These are phyloP conservation scores for Eristalis arbustorum DNA, from an alignment of 2,888 invertebrate species.

Conservation along the genomic window DNA sequence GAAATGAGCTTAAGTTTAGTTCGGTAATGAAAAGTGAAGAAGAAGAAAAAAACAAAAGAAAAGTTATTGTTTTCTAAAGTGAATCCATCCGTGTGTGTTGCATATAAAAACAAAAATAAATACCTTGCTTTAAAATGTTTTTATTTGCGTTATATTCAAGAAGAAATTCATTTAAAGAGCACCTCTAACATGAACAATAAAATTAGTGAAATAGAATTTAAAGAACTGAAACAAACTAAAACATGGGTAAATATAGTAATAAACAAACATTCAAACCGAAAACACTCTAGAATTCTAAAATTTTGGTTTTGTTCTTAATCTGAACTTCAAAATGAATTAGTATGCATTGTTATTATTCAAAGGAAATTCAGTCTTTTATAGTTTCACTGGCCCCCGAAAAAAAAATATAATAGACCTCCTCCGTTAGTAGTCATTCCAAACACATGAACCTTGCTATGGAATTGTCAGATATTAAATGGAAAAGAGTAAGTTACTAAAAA, in stretches of 20 bases:
- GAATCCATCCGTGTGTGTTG: slow-evolving; percentile 24
- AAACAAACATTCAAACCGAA: slow-evolving; percentile 65
- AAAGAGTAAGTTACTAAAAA: not conserved
- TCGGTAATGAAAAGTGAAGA: slow-evolving; percentile 13
- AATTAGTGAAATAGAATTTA: slow-evolving; percentile 70
- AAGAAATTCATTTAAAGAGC: slow-evolving; percentile 73
- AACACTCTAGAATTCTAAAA: slow-evolving; percentile 45
- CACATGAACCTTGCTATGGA: not conserved
- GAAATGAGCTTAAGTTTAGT: slow-evolving; percentile 6
- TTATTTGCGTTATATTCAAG: slow-evolving; percentile 37
- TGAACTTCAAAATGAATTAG: not conserved
- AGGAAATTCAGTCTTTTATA: not conserved
- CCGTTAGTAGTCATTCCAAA: not conserved
- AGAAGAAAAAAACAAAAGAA: not conserved
- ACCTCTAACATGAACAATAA: slow-evolving; percentile 75
- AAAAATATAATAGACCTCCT: not conserved
- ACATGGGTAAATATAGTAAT: slow-evolving; percentile 50
- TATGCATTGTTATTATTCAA: not conserved
- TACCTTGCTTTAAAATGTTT: not conserved
- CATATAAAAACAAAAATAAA: slow-evolving; percentile 10
- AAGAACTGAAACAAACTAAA: slow-evolving; percentile 39
- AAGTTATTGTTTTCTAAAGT: not conserved
- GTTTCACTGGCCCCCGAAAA: not conserved
- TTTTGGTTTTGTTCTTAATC: slow-evolving; percentile 1
- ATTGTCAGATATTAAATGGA: not conserved